Base-by-base conservation (phyloP, 2,888 invertebrate genomes). In the Tuberolachnus salignus region DNA sequence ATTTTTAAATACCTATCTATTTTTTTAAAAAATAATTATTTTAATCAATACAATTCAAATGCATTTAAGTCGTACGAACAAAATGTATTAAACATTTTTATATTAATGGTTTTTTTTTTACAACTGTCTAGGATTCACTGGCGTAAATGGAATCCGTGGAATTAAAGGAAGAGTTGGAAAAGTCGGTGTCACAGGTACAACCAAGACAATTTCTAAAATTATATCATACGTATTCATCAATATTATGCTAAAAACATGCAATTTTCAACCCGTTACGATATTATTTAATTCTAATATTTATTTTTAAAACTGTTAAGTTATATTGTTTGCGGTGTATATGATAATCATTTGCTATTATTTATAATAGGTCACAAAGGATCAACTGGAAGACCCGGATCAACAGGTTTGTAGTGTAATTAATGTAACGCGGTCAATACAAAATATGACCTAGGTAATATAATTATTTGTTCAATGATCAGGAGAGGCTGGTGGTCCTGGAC, bases 141-240 rank as follows among this genome's bases (percentile, higher is more conserved):
- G 83, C 26, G 55, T 81, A 10, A 4, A 4, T 34, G 82, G 82
- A 69, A 34, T 49, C 3, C 81, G 88, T 49, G 82, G 84, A 10
- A 85, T 67, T 42, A 82, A 82, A 49, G 84, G 84, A 26, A 64
- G 73, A 61, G 87, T 87, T 16, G 88, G 88, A 59, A 86, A 86
- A 82, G 46, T 81, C 13, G 82, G 82, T 2, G 16, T 11, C 23
- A 72, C 72, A 72, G 82, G 82, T 72, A 19, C 21, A 73, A 2
- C 3, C 34, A 34, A 4, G 6, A 4, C 6, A 34, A 34, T 34
- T 34, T 34, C 6, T 34, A 34, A 34, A 34, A 34, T 34, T 4
- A 34, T 34, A 34, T 34, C 34, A 34, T 34, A 34, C n/a, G n/a
- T n/a, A n/a, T n/a, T n/a, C n/a, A n/a, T n/a, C n/a, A n/a, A n/a